Percentiles rank a stretch among this genome's conserved stretches.
phyloP scores from a whole-genome alignment of 1,140 invertebrate species.

The Cotesia vestalis region DNA sequence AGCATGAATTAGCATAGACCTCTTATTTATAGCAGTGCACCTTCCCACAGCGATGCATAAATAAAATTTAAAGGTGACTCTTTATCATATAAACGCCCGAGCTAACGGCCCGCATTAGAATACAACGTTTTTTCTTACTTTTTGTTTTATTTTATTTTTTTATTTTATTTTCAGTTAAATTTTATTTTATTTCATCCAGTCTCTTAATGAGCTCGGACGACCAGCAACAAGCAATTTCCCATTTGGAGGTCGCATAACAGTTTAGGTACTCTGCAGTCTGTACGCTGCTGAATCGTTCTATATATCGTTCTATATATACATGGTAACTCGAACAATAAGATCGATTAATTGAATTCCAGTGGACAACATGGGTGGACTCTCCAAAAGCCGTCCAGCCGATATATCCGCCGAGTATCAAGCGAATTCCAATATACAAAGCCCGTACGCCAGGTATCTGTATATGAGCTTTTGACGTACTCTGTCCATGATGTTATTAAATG shows the following conservation, averaged over 20 bases:
- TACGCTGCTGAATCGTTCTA: neutral
- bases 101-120: constrained; percentile 41
- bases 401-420: constrained; percentile 29
- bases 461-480: constrained; percentile 20
- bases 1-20: constrained; percentile 43
- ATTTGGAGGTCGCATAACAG: neutral
- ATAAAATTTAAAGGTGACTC: constrained; percentile 45
- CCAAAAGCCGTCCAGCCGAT: constrained; percentile 15
- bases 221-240: constrained; percentile 15
- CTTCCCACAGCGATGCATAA: constrained; percentile 40
- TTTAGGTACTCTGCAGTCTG: neutral
- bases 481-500: constrained; percentile 6
- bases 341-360: constrained; percentile 36
- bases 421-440: constrained; percentile 24
- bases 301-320: constrained; percentile 8
- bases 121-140: constrained; percentile 20
- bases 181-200: neutral
- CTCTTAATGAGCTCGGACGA: constrained; percentile 6
- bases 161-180: constrained; percentile 1
- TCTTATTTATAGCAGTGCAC: constrained; percentile 42
- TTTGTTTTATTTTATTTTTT: constrained; percentile 9
- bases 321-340: constrained; percentile 7
- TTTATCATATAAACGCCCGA: constrained; percentile 46
- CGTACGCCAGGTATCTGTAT: neutral
- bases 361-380: constrained; percentile 21